A percentile compares a stretch with the other conserved stretches of the same genome.
These are phyloP conservation scores for Oncopodura yosiiana DNA, from an alignment of 1,140 invertebrate genomes.

Conservation along the genomic window DNA sequence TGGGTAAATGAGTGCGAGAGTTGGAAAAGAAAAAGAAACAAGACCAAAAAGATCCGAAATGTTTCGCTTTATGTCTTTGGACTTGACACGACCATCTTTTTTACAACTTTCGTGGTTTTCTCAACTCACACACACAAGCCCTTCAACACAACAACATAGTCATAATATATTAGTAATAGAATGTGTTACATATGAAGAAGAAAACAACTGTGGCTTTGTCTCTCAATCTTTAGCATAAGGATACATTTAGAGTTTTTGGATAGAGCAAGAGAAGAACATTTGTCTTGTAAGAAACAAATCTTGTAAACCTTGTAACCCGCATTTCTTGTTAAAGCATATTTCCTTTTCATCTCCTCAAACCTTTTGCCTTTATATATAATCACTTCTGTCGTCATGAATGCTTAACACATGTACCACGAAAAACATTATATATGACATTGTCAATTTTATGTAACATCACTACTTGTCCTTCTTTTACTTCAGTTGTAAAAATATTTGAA, in stretches of 20 bases:
- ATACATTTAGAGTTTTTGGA: background rate
- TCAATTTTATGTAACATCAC: background rate
- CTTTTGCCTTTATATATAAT: background rate
- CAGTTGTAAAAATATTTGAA: too few relatives aligned
- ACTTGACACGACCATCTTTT: conserved; percentile 3
- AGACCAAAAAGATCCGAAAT: background rate
- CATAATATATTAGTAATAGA: too few relatives aligned
- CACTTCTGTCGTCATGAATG: conserved; percentile 13
- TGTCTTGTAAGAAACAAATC: conserved; percentile 2
- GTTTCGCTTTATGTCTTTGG: background rate
- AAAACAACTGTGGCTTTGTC: too few relatives aligned
- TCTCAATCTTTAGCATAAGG: background rate
- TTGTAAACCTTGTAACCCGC: background rate
- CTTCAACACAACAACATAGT: background rate
- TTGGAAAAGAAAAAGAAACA: background rate
- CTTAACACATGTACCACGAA: conserved; percentile 22
- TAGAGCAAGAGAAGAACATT: background rate
- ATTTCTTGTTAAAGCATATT: conserved; percentile 1
- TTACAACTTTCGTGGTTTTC: background rate
- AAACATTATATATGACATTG: background rate
- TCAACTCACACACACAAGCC: background rate
- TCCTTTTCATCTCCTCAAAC: background rate
- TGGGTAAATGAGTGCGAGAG: background rate
- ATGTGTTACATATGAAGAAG: too few relatives aligned
- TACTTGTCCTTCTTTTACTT: too few relatives aligned